Evolutionary conservation across 2,113 vertebrate genomes (phyloP).

Genomic region (zebrafish (Danio rerio)): DNA sequence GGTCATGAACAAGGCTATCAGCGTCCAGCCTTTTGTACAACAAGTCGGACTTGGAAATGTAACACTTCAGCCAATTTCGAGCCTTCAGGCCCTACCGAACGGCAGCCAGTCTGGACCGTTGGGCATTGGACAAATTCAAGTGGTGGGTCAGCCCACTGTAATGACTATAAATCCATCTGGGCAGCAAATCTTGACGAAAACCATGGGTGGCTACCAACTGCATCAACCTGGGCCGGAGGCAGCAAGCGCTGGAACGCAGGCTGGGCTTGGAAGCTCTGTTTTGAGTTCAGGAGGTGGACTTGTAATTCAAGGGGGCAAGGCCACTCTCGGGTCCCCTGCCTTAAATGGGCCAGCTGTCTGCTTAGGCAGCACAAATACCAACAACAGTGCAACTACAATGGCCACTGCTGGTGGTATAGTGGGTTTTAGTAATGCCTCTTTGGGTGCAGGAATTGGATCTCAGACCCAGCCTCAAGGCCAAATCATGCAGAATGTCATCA

Average conservation of each 20-base stretch:
- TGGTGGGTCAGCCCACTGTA: constrained; percentile 90
- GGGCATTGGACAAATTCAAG: constrained; percentile 93
- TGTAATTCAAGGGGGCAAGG: constrained; percentile 87
- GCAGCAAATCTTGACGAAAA: constrained; percentile 88
- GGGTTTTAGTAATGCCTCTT: constrained; percentile 72
- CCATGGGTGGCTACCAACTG: constrained; percentile 87
- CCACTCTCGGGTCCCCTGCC: constrained; percentile 81
- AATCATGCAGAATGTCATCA: constrained; percentile 90
- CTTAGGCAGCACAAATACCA: constrained; percentile 71
- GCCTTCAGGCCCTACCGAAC: constrained; percentile 88
- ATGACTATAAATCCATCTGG: constrained; percentile 94
- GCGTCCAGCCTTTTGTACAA: constrained; percentile 93
- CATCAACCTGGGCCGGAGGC: constrained; percentile 81
- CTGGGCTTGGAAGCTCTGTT: constrained; percentile 76
- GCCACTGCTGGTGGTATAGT: constrained; percentile 71
- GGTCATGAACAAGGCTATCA: constrained; percentile 94
- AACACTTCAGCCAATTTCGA: constrained; percentile 91
- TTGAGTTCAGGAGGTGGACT: constrained; percentile 76
- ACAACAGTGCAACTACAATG: constrained; percentile 70
- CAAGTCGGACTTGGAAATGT: constrained; percentile 91
- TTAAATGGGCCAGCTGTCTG: constrained; percentile 80
- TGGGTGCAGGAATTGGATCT: constrained; percentile 69
- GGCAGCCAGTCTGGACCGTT: constrained; percentile 86
- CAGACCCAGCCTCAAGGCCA: constrained; percentile 78
- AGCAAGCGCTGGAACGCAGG: constrained; percentile 77